These are phyloP conservation scores for Pan paniscus DNA, from an alignment of 2,113 vertebrate genomes.

Conservation along the genomic window DNA sequence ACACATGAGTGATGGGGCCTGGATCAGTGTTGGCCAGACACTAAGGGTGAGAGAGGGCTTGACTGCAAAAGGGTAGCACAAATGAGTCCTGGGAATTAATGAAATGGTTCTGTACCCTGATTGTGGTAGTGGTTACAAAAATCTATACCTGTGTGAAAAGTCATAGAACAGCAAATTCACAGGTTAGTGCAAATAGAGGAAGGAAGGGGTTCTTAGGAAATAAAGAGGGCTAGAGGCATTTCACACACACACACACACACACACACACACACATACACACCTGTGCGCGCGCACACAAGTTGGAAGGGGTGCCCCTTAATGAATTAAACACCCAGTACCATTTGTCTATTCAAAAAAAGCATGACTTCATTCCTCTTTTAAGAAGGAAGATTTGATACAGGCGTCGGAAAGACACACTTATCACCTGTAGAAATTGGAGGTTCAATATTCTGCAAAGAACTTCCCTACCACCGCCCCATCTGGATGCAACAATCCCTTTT, in stretches of 20 bases:
- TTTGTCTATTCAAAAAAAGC: not conserved
- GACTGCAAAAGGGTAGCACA: not conserved
- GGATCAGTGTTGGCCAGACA: not conserved
- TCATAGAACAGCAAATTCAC: too few species aligned
- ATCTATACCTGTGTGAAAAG: constrained; percentile 5
- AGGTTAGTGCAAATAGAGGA: too few species aligned
- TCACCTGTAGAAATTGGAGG: not conserved
- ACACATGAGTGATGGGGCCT: not conserved
- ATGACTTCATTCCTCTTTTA: constrained; percentile 6
- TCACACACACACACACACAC: not conserved
- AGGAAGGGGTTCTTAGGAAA: too few species aligned
- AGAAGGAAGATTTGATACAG: not conserved
- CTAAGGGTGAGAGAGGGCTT: not conserved
- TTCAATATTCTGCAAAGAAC: constrained; percentile 18
- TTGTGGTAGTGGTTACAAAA: not conserved
- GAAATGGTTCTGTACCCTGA: not conserved
- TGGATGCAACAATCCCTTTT: not conserved
- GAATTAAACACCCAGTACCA: not conserved
- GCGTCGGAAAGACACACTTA: not conserved
- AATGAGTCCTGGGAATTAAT: not conserved
- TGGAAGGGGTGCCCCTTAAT: not conserved
- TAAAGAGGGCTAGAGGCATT: too few species aligned
- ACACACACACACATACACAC: too few species aligned
- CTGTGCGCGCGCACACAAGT: not conserved
- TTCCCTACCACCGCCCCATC: not conserved